A percentile compares a stretch with the other conserved stretches of the same genome.
These are phyloP conservation scores for Dendropsophus ebraccatus DNA, from an alignment of 2,113 vertebrate species.

Conservation along the genomic window DNA sequence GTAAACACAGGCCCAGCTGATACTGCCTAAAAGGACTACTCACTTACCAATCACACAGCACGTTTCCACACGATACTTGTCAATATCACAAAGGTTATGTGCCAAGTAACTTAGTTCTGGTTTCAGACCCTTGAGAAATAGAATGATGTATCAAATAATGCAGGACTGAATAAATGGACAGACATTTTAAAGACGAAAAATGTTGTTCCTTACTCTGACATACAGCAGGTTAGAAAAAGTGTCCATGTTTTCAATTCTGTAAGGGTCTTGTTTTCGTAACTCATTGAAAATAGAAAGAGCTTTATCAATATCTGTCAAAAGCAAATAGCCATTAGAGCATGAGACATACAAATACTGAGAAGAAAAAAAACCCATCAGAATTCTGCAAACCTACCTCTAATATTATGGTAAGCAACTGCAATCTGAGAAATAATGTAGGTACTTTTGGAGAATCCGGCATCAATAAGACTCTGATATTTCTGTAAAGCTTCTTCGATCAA, in stretches of 20 bases:
- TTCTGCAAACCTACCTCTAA: constrained; percentile 80
- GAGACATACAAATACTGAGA: not conserved
- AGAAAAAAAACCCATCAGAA: not conserved
- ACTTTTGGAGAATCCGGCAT: constrained; percentile 96
- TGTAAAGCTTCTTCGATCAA: constrained; percentile 97
- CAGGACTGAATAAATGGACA: not conserved
- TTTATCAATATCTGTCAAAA: constrained; percentile 92
- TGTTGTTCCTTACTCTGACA: constrained; percentile 83
- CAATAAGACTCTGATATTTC: constrained; percentile 96
- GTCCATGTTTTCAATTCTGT: constrained; percentile 99
- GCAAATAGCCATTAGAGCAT: constrained; percentile 19
- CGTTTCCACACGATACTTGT: constrained; percentile 98
- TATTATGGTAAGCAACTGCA: constrained; percentile 98
- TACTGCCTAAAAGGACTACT: not conserved
- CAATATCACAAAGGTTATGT: constrained; percentile 97
- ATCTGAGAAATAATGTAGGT: constrained; percentile 99
- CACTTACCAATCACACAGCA: constrained; percentile 96
- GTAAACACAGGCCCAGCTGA: not conserved
- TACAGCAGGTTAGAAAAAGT: constrained; percentile 97
- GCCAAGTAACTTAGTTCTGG: constrained; percentile 96
- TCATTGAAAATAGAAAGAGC: constrained; percentile 95
- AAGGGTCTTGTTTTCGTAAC: constrained; percentile 93
- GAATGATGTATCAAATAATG: not conserved
- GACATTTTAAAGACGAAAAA: not conserved
- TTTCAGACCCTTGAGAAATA: constrained; percentile 88